These are phyloP conservation scores for Eurypyga helias DNA, from an alignment of 2,113 vertebrate genomes.

Conservation along the genomic window DNA sequence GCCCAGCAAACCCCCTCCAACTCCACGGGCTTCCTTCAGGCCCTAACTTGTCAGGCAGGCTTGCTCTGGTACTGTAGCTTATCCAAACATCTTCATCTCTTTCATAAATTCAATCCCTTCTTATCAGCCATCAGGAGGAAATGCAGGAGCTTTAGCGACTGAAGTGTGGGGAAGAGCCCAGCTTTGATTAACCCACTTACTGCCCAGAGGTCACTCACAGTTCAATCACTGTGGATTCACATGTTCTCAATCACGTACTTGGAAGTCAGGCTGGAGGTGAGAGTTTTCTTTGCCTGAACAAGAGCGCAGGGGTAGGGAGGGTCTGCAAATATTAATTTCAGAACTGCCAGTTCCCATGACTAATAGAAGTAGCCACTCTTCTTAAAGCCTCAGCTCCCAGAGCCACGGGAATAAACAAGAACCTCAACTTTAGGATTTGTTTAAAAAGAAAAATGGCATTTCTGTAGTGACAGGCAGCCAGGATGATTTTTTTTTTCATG, in stretches of 20 bases:
- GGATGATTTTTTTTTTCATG: not conserved
- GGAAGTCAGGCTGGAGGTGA: not conserved
- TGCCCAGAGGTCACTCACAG: constrained; percentile 66
- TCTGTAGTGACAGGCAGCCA: not conserved
- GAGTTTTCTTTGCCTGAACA: not conserved
- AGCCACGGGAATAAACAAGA: not conserved
- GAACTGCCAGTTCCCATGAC: not conserved
- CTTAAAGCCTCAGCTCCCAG: not conserved
- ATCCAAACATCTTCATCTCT: constrained; percentile 80
- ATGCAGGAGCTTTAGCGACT: constrained; percentile 67
- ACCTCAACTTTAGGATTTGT: not conserved
- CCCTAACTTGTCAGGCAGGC: constrained; percentile 66
- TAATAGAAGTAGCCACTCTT: not conserved
- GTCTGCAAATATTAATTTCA: not conserved
- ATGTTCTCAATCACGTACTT: constrained; percentile 41
- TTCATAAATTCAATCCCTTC: constrained; percentile 74
- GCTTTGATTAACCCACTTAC: constrained; percentile 67
- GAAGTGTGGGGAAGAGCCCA: constrained; percentile 65
- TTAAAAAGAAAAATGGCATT: not conserved
- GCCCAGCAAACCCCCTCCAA: not conserved
- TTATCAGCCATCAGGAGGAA: constrained; percentile 77
- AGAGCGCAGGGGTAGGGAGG: not conserved
- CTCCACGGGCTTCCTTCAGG: constrained; percentile 59
- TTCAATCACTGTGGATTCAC: constrained; percentile 55
- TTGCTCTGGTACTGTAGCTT: constrained; percentile 65